Conservation (phyloP, 2,113 vertebrate species). For the Paramormyrops kingsleyae region DNA sequence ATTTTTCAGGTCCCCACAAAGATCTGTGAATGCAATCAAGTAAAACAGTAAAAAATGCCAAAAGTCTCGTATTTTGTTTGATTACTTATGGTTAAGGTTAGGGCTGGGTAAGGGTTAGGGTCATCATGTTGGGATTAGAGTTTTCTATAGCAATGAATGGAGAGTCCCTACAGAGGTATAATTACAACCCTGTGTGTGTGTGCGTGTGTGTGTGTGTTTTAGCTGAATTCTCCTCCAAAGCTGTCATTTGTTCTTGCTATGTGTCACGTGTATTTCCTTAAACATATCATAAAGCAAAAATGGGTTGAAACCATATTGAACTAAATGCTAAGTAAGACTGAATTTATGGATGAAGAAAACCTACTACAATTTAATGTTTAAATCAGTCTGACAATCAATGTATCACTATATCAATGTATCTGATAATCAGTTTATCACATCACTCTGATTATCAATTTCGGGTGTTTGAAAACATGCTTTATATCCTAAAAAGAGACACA, state of each 20-base stretch:
- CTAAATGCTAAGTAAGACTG: background rate
- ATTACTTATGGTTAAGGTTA: no score
- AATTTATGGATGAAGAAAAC: background rate
- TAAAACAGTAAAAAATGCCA: no score
- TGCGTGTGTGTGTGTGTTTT: slow-evolving; percentile 16
- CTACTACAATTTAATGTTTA: background rate
- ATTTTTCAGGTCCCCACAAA: no score
- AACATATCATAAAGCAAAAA: slow-evolving; percentile 34
- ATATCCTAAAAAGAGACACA: slow-evolving; percentile 18
- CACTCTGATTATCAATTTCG: background rate
- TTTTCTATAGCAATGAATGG: no score
- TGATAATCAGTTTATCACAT: background rate
- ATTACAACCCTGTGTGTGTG: no score
- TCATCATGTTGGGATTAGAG: no score
- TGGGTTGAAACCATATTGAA: slow-evolving; percentile 17
- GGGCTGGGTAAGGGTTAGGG: no score
- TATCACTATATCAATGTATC: no score
- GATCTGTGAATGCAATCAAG: no score
- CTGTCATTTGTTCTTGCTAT: slow-evolving; percentile 36
- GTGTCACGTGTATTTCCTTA: slow-evolving; percentile 43
- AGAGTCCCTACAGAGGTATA: no score
- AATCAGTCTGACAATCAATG: background rate
- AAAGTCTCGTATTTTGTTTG: no score
- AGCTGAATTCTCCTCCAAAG: slow-evolving; percentile 40
- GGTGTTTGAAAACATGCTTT: background rate